Conservation (phyloP, 2,113 vertebrate species). For the Lota lota region DNA sequence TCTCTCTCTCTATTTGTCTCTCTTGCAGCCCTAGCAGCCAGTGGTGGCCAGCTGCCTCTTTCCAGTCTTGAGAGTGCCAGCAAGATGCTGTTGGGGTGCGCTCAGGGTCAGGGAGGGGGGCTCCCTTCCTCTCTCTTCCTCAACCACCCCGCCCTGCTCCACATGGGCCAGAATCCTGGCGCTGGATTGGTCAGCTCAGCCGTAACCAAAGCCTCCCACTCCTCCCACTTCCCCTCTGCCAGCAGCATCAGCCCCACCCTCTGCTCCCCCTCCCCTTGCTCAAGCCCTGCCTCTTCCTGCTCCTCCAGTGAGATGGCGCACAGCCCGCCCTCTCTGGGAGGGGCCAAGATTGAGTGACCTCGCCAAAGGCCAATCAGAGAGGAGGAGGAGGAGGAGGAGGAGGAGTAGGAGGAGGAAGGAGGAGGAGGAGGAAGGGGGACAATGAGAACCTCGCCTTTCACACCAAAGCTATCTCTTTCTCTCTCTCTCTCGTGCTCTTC, state of each 20-base stretch:
- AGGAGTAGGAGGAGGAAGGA: constrained; percentile 15
- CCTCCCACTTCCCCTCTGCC: constrained; percentile 77
- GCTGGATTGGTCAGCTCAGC: constrained; percentile 79
- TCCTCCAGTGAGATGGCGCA: constrained; percentile 80
- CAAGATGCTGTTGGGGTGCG: constrained; percentile 82
- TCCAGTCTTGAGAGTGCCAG: constrained; percentile 88
- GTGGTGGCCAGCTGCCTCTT: constrained; percentile 91
- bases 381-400: constrained; percentile 60
- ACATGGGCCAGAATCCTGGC: constrained; percentile 78
- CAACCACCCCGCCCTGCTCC: constrained; percentile 86
- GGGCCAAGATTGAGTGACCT: constrained; percentile 79
- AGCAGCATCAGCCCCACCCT: constrained; percentile 81
- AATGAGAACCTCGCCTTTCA: constrained; percentile 70
- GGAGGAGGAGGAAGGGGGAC: constrained; percentile 27
- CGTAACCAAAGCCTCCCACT: constrained; percentile 76
- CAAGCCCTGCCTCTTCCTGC: constrained; percentile 76
- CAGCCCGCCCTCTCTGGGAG: constrained; percentile 77
- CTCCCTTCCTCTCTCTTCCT: constrained; percentile 86
- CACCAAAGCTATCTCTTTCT: constrained; percentile 80
- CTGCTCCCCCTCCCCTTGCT: constrained; percentile 79
- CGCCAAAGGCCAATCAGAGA: constrained; percentile 69
- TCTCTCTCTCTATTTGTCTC: background rate
- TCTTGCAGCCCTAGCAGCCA: constrained; percentile 84
- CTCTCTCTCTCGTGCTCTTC: constrained; percentile 60
- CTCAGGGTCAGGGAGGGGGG: constrained; percentile 73